A percentile compares a stretch with the other conserved stretches of the same genome.
These are phyloP conservation scores for Psix sp. DNA, from an alignment of 1,140 invertebrate species.

Conservation along the genomic window DNA sequence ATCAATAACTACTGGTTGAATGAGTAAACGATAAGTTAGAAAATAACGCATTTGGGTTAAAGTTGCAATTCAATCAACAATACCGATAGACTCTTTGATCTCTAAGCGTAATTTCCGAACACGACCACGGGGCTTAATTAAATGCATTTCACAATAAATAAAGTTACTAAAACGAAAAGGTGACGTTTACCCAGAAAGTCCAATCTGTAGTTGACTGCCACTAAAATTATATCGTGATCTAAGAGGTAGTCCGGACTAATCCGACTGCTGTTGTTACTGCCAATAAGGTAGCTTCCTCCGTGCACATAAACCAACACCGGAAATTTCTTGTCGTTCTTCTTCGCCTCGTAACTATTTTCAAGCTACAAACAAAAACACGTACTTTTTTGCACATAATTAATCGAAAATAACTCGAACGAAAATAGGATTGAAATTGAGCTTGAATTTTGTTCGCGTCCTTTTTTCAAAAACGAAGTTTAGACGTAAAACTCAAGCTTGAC, in stretches of 20 bases:
- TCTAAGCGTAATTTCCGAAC: not conserved
- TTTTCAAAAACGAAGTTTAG: too few relatives aligned
- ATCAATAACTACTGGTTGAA: too few relatives aligned
- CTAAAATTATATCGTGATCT: slow-evolving; percentile 80
- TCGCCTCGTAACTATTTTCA: slow-evolving; percentile 3
- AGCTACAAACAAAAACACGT: slow-evolving; percentile 13
- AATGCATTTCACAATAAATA: slow-evolving; percentile 9
- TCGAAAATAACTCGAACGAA: not conserved
- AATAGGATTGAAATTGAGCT: too few relatives aligned
- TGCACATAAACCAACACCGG: slow-evolving; percentile 79
- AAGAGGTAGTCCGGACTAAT: slow-evolving; percentile 74
- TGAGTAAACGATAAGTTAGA: too few relatives aligned
- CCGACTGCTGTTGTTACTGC: slow-evolving; percentile 71
- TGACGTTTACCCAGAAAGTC: slow-evolving; percentile 78
- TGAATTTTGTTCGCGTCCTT: too few relatives aligned
- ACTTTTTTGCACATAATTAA: not conserved
- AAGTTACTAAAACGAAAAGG: slow-evolving; percentile 7
- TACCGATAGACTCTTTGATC: slow-evolving; percentile 2
- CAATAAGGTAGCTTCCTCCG: slow-evolving; percentile 76
- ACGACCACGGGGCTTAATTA: slow-evolving; percentile 1
- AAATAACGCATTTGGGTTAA: too few relatives aligned
- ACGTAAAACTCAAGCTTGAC: too few relatives aligned
- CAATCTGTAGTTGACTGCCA: slow-evolving; percentile 83
- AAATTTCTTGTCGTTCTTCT: slow-evolving; percentile 32
- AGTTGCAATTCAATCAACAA: too few relatives aligned